Percentiles rank a stretch among this genome's conserved stretches.
These are phyloP conservation scores for Tragelaphus buxtoni DNA, from an alignment of 2,113 vertebrate species.

Conservation along the genomic window DNA sequence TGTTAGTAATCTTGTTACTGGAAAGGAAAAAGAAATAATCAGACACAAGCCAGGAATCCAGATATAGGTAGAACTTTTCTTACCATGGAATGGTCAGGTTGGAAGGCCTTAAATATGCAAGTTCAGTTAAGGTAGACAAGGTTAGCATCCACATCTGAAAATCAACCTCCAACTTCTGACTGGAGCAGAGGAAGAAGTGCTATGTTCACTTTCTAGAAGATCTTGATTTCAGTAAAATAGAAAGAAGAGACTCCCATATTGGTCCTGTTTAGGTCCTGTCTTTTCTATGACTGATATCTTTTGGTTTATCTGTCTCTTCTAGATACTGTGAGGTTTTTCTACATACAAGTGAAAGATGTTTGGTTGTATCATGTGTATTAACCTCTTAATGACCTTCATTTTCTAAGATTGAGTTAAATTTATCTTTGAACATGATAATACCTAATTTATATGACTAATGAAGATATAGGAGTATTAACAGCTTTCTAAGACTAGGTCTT, in stretches of 20 bases:
- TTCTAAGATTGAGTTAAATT: neutral
- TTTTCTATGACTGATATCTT: neutral
- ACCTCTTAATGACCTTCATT: neutral
- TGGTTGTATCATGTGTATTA: neutral
- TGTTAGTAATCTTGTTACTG: neutral
- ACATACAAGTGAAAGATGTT: neutral
- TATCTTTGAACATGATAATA: neutral
- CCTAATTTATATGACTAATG: neutral
- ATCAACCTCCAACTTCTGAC: neutral
- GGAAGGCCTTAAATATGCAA: neutral
- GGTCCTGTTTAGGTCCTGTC: neutral
- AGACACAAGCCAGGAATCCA: neutral
- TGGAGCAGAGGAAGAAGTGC: neutral
- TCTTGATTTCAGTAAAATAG: neutral
- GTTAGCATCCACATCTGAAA: neutral
- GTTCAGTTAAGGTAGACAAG: neutral
- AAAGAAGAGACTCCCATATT: neutral
- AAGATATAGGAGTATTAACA: neutral
- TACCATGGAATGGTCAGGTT: neutral
- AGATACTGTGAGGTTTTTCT: neutral
- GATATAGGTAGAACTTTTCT: neutral
- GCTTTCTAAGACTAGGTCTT: neutral
- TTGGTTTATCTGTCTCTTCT: neutral
- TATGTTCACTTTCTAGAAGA: neutral
- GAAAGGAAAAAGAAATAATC: neutral